phyloP scores from a whole-genome alignment of 2,113 vertebrate species.

The Bos javanicus region DNA sequence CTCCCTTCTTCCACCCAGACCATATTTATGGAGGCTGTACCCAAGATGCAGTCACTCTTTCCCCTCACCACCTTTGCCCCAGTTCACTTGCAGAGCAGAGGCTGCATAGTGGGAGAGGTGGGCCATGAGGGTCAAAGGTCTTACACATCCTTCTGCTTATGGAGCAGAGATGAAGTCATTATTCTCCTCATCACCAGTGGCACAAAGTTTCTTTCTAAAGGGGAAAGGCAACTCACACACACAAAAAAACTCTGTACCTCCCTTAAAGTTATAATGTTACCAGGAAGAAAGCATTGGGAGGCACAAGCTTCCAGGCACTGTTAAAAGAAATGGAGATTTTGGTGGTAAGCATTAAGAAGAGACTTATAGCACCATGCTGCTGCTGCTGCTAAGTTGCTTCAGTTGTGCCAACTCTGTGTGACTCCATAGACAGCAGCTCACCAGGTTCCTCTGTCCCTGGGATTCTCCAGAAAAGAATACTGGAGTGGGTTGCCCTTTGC shows the following conservation, averaged over 20 bases:
- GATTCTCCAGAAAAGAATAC: neutral
- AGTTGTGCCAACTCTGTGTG: fast-evolving
- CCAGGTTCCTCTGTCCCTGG: neutral
- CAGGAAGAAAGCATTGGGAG: neutral
- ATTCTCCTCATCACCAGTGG: neutral
- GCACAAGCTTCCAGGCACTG: neutral
- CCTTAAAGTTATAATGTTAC: neutral
- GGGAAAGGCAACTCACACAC: neutral
- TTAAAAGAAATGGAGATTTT: neutral
- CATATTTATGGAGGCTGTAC: neutral
- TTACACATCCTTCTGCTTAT: neutral
- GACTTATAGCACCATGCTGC: neutral
- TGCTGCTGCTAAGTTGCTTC: neutral
- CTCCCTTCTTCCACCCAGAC: neutral
- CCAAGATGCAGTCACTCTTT: neutral
- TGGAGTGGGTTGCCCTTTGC: neutral
- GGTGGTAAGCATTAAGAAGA: neutral
- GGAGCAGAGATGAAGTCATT: neutral
- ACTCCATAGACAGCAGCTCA: neutral
- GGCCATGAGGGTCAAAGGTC: neutral
- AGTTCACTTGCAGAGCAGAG: neutral
- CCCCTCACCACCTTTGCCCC: neutral
- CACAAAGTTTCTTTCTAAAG: neutral
- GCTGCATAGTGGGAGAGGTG: neutral
- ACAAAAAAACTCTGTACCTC: neutral